Base-by-base conservation (phyloP, 2,888 invertebrate genomes). In the Ectropis crepuscularia region DNA sequence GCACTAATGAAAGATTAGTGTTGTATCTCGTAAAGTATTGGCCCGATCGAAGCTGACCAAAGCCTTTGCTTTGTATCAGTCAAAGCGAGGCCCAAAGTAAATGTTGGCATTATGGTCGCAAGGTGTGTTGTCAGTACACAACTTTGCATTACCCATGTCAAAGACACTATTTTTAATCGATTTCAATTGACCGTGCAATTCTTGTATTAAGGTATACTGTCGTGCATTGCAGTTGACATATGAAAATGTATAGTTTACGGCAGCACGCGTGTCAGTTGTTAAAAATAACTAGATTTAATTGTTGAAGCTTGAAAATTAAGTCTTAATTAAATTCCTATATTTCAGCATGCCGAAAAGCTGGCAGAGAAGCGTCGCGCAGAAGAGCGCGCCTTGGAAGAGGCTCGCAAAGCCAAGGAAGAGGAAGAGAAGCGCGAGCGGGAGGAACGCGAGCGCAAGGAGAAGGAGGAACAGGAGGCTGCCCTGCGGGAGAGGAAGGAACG, bases 311-410 rank as follows among this genome's bases (percentile, higher is more conserved):
- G 6, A 4, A 41, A 41, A 7, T 0, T 6, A 41, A 0, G 41
- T 11, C 49, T 50, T 38, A 50, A 12, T 6, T 39, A 0, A 50
- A 8, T 47, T 16, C 48, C 38, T 8, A 16, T 47, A 2, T 41
- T 50, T 0, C 47, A 74, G 70, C 67, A 57, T 12, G 63, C 49
- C 2, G 75, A 94, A 82, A 96, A 95, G 94, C 78, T 95, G 70
- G 94, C 94, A 42, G 96, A 97, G 76, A 95, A 96, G 77, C 96
- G 95, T 59, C 95, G 95, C 53, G 95, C 95, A 10, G 95, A 95
- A 53, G 95, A 96, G 72, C 94, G 94, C 43, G 95, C 95, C 36
- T 94, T 95, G 7, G 95, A 95, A 64, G 96, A 95, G 74, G 95
- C 95, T 47, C 90, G 94, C 9, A 93, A 93, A 45, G 90, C 93